These are phyloP conservation scores for Alloplasta piceator DNA, from an alignment of 2,888 invertebrate genomes.

Conservation along the genomic window DNA sequence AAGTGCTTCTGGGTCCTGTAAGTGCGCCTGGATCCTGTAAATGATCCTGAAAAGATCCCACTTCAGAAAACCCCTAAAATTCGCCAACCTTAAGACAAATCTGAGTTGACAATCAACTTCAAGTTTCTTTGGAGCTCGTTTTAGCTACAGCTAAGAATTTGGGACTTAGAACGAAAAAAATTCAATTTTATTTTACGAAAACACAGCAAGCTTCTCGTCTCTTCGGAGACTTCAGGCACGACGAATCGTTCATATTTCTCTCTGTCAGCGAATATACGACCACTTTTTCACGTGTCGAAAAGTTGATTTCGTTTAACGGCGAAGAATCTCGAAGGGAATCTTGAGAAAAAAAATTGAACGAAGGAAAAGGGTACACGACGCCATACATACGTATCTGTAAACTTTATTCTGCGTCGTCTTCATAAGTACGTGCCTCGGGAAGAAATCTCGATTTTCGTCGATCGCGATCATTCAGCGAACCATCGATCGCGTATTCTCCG, in stretches of 20 bases:
- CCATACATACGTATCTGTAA: neutral
- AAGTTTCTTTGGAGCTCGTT: no score
- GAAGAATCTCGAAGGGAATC: conserved; percentile 46
- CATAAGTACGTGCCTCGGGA: conserved; percentile 62
- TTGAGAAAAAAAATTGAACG: conserved; percentile 1
- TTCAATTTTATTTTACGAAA: no score
- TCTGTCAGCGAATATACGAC: conserved; percentile 64
- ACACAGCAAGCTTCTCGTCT: no score
- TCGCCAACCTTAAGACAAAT: no score
- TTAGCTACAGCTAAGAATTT: no score
- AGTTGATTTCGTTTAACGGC: conserved; percentile 76
- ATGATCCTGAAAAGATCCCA: no score
- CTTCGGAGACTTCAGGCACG: neutral
- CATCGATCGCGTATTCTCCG: conserved; percentile 65
- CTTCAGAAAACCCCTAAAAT: no score
- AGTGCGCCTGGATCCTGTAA: no score
- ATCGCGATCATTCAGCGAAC: conserved; percentile 4
- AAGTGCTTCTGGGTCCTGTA: no score
- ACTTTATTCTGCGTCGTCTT: conserved; percentile 30
- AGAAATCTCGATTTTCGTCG: conserved; percentile 75
- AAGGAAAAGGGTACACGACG: neutral
- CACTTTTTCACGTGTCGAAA: conserved; percentile 71
- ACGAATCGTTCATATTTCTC: conserved; percentile 47
- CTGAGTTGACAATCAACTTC: no score
- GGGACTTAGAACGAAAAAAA: no score